These are phyloP conservation scores for Cetoscarus ocellatus DNA, from an alignment of 2,797 vertebrate genomes.

Conservation along the genomic window DNA sequence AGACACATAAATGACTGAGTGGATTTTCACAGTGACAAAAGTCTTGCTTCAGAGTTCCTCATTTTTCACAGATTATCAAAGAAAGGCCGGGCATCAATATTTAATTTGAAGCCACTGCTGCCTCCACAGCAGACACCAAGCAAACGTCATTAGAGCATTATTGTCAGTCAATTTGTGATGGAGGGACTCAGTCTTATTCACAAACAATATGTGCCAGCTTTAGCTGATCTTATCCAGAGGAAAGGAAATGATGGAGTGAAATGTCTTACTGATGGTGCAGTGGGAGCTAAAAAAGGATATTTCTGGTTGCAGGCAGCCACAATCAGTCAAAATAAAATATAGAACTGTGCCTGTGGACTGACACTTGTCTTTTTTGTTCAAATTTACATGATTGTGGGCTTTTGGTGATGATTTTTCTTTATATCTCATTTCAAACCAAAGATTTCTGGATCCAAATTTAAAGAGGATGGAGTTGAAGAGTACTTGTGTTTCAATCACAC, in stretches of 20 bases:
- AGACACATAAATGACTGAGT: not conserved
- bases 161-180: slow-evolving; percentile 69
- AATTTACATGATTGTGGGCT: slow-evolving; percentile 30
- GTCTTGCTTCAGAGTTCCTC: slow-evolving; percentile 46
- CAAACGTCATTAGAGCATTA: slow-evolving; percentile 73
- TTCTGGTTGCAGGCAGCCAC: slow-evolving; percentile 30
- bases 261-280: slow-evolving; percentile 58
- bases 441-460: slow-evolving; percentile 24
- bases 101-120: slow-evolving; percentile 66
- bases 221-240: slow-evolving; percentile 36
- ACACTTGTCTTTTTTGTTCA: slow-evolving; percentile 17
- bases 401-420: slow-evolving; percentile 9
- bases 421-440: slow-evolving; percentile 16
- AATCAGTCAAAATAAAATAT: slow-evolving; percentile 41
- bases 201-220: slow-evolving; percentile 55
- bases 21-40: slow-evolving; percentile 32
- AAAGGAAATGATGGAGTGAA: slow-evolving; percentile 60
- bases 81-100: slow-evolving; percentile 70
- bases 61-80: slow-evolving; percentile 67
- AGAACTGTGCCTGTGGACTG: slow-evolving; percentile 30
- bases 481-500: slow-evolving; percentile 5
- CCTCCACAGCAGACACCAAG: slow-evolving; percentile 58
- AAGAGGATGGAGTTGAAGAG: slow-evolving; percentile 3
- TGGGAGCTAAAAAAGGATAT: slow-evolving; percentile 37
- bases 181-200: slow-evolving; percentile 56